phyloP scores from a whole-genome alignment of 2,113 vertebrate genomes.

The Xerus inauris region DNA sequence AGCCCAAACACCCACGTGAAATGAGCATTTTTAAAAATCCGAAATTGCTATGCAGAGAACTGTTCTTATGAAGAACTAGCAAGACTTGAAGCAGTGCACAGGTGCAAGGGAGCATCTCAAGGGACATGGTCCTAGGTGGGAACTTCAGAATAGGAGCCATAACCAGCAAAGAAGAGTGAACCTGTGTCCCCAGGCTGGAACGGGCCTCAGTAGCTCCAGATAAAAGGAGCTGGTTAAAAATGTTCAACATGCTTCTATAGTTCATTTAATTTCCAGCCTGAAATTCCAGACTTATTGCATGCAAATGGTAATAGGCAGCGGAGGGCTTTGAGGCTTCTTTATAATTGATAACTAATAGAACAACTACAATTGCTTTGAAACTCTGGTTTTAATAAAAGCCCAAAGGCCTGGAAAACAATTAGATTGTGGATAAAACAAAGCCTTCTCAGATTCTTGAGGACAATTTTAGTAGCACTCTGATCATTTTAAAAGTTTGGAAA shows the following conservation, averaged over 20 bases:
- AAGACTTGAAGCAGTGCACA: neutral
- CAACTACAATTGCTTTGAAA: constrained; percentile 16
- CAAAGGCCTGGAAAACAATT: neutral
- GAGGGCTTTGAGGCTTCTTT: constrained; percentile 8
- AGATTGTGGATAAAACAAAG: neutral
- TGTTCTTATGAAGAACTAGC: neutral
- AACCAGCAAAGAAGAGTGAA: neutral
- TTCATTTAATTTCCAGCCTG: neutral
- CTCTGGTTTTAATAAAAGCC: constrained; percentile 19
- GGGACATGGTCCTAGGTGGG: neutral
- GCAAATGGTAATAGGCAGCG: neutral
- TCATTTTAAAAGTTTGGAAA: neutral
- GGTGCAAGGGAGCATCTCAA: neutral
- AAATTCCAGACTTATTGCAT: neutral
- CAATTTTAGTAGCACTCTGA: neutral
- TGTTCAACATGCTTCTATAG: neutral
- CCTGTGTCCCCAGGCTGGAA: neutral
- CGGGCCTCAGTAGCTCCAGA: neutral
- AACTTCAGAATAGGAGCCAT: neutral
- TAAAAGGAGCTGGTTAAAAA: neutral
- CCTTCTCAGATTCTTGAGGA: neutral
- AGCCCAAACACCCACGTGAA: neutral
- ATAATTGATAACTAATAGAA: constrained; percentile 25
- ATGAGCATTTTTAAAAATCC: neutral
- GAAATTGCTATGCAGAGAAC: neutral